Percentiles rank a stretch among this genome's conserved stretches.
Evolutionary conservation across 2,113 vertebrate species (phyloP).

Genomic region (Gambusia affinis): DNA sequence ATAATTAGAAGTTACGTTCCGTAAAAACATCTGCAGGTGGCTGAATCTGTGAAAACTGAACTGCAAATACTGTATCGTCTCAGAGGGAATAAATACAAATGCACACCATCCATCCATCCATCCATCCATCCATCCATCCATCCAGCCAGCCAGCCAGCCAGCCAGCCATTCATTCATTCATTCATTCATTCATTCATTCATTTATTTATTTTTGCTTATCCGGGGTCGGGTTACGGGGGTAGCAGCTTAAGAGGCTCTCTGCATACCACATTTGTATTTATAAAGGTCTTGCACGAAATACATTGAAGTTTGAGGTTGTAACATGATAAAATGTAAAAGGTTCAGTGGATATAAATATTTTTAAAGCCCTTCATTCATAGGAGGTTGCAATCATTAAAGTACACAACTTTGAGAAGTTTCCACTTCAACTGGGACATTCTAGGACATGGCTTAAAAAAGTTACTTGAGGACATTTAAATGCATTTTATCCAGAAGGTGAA

Average conservation of each 20-base stretch:
- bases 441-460: neutral
- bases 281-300: neutral
- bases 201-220: no score
- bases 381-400: neutral
- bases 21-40: no score
- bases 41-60: no score
- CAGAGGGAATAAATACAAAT: neutral
- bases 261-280: no score
- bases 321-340: neutral
- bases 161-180: no score
- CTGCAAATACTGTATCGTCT: neutral
- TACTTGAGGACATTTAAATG: constrained; percentile 3
- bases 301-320: neutral
- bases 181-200: no score
- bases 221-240: no score
- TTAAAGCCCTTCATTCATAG: neutral
- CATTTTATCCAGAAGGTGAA: constrained; percentile 32
- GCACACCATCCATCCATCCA: no score
- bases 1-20: no score
- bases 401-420: neutral
- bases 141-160: no score
- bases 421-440: neutral
- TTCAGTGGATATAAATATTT: neutral
- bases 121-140: no score
- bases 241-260: no score